Evolutionary conservation across 2,113 vertebrate species (phyloP).

Genomic region (Trachemys scripta): DNA sequence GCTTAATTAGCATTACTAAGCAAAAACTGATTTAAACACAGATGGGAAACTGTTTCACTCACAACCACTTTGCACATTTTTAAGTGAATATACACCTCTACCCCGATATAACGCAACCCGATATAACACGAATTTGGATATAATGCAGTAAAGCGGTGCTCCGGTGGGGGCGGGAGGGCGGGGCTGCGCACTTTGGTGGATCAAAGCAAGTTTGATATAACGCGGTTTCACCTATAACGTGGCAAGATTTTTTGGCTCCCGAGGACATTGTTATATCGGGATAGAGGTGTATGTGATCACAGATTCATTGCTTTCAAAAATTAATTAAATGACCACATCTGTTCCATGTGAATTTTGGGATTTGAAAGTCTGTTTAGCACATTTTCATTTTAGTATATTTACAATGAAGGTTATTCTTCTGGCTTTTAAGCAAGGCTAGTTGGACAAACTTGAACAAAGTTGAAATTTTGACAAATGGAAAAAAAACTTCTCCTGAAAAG

Average conservation of each 20-base stretch:
- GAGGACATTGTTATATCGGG: no score
- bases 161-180: no score
- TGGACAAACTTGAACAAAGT: conserved; percentile 6
- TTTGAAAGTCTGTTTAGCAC: conserved; percentile 3
- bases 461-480: neutral
- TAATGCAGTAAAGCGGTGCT: no score
- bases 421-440: neutral
- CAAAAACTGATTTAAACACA: conserved; percentile 22
- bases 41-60: conserved; percentile 6
- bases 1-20: conserved; percentile 39
- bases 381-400: neutral
- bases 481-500: neutral
- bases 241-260: no score
- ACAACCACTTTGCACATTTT: conserved; percentile 26
- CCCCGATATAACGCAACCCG: no score
- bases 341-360: conserved; percentile 22
- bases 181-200: no score
- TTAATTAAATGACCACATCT: conserved; percentile 38
- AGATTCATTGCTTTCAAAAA: conserved; percentile 26
- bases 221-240: no score
- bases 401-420: neutral
- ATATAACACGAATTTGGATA: no score
- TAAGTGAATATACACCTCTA: conserved; percentile 1
- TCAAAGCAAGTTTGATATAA: no score
- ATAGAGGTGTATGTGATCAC: neutral